phyloP scores from a whole-genome alignment of 2,113 vertebrate species.

The Seriola aureovittata region DNA sequence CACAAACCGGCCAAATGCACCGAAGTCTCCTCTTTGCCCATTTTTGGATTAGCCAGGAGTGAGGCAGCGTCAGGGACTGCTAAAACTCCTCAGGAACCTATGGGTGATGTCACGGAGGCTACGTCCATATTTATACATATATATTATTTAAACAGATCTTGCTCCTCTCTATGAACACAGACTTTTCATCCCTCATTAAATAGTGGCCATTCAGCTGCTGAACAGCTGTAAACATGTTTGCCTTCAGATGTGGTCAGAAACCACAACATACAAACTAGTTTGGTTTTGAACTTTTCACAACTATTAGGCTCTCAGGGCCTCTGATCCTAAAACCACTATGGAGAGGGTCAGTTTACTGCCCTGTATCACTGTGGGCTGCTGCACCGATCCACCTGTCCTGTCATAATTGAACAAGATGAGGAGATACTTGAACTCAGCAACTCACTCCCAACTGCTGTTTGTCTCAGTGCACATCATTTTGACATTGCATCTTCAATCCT shows the following conservation, averaged over 20 bases:
- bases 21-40: too few species aligned
- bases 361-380: background rate
- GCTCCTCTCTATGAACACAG: background rate
- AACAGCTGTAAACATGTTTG: background rate
- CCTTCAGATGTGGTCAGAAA: background rate
- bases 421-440: conserved; percentile 6
- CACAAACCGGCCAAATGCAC: too few species aligned
- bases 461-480: background rate
- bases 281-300: background rate
- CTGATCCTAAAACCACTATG: background rate
- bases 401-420: background rate
- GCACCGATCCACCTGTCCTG: background rate
- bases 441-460: background rate
- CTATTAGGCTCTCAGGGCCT: background rate
- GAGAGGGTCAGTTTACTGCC: background rate
- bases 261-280: background rate
- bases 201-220: background rate
- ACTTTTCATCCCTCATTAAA: too few species aligned
- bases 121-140: too few species aligned
- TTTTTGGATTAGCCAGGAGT: too few species aligned
- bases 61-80: too few species aligned
- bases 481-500: background rate
- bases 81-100: too few species aligned
- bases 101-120: too few species aligned
- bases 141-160: too few species aligned